Evolutionary conservation across 2,113 vertebrate genomes (phyloP), one percentile per base, ranked within the genome.

Genomic region (Anguilla rostrata): DNA sequence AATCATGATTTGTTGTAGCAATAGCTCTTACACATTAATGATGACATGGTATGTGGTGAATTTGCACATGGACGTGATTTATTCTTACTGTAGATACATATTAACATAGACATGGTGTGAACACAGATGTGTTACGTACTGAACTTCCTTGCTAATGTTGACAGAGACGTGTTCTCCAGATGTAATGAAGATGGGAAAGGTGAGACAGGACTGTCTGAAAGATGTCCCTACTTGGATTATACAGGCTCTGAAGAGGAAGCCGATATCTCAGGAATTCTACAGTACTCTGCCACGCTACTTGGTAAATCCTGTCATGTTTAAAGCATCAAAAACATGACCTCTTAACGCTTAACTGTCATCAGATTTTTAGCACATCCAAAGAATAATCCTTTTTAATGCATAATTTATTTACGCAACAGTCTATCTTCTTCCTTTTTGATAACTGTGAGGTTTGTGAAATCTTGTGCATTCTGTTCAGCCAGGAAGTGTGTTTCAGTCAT

Each of bases 261-360:
- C 91, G 98, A 98, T 87, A 95, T 99, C 93, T 97, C 98, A 95
- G 97, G 97, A 96, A 98, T 98, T 94, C 97, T 99, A 71, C 97
- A 98, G 90, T 97, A 97, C 90, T 97, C 96, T 0, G 98, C 97
- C 86, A 97, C 98, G 88, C 92, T 99, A 91, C 96, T 99, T 81
- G 97, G 98, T 99, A 95, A 89, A 94, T 93, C 22, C 0, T 93
- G 94, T 89, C 82, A 20, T 41, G 14, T 2, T 41, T 75, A 29
- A 75, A 66, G 26, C 26, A 34, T 29, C 6, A 40, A 80, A 80
- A 80, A 40, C 16, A 80, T 80, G 3, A 80, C 20, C 14, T 40
- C 78, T 80, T 41, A 41, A 41, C 9, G 15, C 5, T n/a, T 34
- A 75, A 75, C 66, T 75, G 71, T 75, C 71, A 29, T 14, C 26